These are phyloP conservation scores for Fistularia commersonii DNA, from an alignment of 2,797 vertebrate genomes.

Conservation along the genomic window DNA sequence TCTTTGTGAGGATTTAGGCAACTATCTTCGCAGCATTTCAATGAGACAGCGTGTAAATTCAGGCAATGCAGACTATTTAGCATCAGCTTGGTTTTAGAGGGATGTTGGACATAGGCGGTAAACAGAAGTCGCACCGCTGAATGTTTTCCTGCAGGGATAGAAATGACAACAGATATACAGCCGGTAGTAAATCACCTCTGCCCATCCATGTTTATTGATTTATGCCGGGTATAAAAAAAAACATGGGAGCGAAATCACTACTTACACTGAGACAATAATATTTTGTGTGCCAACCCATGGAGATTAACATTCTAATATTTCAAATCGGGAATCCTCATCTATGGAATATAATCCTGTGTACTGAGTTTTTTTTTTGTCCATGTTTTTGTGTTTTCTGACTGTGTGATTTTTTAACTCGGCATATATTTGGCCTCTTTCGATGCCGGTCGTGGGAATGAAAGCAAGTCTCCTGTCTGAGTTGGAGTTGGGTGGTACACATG, in stretches of 20 bases:
- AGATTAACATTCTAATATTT: constrained; percentile 57
- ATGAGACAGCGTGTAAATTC: constrained; percentile 10
- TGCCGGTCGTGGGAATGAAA: not conserved
- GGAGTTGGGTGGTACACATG: too few species aligned
- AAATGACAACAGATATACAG: constrained; percentile 4
- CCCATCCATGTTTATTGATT: constrained; percentile 28
- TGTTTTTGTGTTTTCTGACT: constrained; percentile 11
- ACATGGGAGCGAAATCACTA: not conserved
- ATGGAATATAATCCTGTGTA: constrained; percentile 39
- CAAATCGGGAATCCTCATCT: constrained; percentile 56
- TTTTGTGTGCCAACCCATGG: constrained; percentile 39
- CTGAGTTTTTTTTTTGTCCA: constrained; percentile 31
- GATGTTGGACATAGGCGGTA: not conserved
- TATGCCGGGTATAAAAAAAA: constrained; percentile 20
- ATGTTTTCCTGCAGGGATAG: constrained; percentile 8
- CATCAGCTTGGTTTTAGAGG: not conserved
- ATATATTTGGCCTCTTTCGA: constrained; percentile 1
- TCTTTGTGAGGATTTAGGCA: constrained; percentile 41
- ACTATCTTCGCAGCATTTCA: constrained; percentile 5
- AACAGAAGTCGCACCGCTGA: constrained; percentile 1
- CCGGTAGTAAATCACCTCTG: constrained; percentile 1
- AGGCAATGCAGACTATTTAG: constrained; percentile 16
- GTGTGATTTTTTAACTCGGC: constrained; percentile 24
- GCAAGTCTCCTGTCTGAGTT: not conserved
- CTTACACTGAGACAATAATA: constrained; percentile 17